phyloP scores from a whole-genome alignment of 2,888 invertebrate genomes.

The Artemia sinica region DNA sequence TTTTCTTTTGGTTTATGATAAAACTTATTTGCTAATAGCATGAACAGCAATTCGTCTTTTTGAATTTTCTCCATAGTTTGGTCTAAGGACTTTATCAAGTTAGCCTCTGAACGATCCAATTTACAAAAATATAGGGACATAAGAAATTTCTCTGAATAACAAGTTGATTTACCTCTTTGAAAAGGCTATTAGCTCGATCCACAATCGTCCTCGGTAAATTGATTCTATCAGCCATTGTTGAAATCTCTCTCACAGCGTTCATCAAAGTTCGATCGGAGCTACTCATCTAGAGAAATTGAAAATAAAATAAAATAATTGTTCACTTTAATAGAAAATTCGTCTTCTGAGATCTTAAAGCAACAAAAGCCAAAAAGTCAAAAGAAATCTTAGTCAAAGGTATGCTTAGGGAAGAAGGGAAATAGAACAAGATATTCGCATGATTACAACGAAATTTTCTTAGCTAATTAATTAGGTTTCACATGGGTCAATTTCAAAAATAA shows the following conservation, averaged over 20 bases:
- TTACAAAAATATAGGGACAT: no score
- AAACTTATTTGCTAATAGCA: no score
- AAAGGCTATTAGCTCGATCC: slow-evolving; percentile 85
- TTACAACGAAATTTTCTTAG: slow-evolving; percentile 11
- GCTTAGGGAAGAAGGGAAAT: background rate
- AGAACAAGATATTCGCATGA: background rate
- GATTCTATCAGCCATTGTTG: slow-evolving; percentile 93
- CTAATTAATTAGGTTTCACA: background rate
- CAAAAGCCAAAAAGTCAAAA: no score
- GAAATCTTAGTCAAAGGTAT: background rate
- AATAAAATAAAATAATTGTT: slow-evolving; percentile 14
- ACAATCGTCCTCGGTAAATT: slow-evolving; percentile 92
- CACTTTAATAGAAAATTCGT: slow-evolving; percentile 4
- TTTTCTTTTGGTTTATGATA: no score
- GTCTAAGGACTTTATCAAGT: no score
- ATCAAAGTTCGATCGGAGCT: slow-evolving; percentile 87
- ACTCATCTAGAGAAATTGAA: slow-evolving; percentile 51
- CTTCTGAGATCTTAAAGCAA: background rate
- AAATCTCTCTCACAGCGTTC: slow-evolving; percentile 91
- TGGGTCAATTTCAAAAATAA: no score
- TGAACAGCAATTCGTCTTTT: no score
- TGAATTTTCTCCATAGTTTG: no score
- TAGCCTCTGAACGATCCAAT: no score
- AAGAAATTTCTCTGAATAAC: background rate
- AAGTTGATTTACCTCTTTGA: slow-evolving; percentile 50